phyloP scores from a whole-genome alignment of 2,113 vertebrate genomes.

The Geococcyx californianus region DNA sequence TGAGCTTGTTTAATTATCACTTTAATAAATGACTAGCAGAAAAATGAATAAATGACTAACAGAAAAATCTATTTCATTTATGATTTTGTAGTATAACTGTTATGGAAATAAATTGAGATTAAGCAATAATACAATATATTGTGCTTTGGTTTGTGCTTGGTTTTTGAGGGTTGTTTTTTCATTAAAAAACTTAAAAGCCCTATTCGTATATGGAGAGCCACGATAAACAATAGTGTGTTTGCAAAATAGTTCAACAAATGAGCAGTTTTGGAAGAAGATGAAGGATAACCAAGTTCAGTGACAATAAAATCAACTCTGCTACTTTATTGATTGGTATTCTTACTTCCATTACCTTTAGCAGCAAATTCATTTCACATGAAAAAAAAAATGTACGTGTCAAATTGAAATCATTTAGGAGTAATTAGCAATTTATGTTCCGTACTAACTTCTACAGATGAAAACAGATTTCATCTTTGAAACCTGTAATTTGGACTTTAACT shows the following conservation, averaged over 20 bases:
- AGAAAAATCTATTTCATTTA: background rate
- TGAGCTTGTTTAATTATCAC: background rate
- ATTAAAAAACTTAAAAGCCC: background rate
- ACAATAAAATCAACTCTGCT: background rate
- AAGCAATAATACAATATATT: background rate
- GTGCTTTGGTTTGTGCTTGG: background rate
- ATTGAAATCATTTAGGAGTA: background rate
- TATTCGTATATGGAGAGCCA: background rate
- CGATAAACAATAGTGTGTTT: background rate
- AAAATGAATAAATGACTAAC: too few relatives aligned
- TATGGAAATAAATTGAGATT: background rate
- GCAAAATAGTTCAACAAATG: background rate
- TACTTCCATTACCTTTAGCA: background rate
- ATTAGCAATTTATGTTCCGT: background rate
- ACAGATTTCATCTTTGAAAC: too few relatives aligned
- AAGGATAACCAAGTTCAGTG: background rate
- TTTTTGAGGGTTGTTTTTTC: background rate
- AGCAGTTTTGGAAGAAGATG: background rate
- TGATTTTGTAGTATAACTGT: background rate
- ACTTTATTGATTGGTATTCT: background rate
- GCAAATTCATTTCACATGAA: background rate
- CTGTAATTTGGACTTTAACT: background rate
- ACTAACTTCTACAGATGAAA: background rate
- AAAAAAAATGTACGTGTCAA: fast-evolving
- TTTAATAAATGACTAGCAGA: background rate